Percentiles rank a stretch among this genome's conserved stretches.
Conservation (phyloP, 2,888 invertebrate genomes). For the Agrilus biguttatus region DNA sequence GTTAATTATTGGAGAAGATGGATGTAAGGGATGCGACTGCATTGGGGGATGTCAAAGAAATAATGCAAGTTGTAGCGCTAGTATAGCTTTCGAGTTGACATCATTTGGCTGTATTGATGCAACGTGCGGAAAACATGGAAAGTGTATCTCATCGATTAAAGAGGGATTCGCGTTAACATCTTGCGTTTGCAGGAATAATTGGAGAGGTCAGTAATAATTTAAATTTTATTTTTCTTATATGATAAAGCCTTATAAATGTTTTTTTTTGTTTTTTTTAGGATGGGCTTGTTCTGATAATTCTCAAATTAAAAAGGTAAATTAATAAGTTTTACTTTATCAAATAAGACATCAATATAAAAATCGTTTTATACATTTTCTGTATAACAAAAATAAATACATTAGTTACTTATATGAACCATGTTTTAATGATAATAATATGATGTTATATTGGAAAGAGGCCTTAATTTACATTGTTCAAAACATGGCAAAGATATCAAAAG, state of each 20-base stretch:
- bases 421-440: no score
- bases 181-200: constrained; percentile 58
- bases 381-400: no score
- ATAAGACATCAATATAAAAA: no score
- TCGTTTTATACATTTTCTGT: no score
- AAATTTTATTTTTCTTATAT: no score
- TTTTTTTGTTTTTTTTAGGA: constrained; percentile 37
- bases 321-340: no score
- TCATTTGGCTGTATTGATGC: constrained; percentile 65
- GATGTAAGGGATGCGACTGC: constrained; percentile 30
- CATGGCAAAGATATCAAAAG: no score
- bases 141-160: constrained; percentile 64
- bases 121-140: constrained; percentile 60
- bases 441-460: no score
- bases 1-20: constrained; percentile 4
- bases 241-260: background rate
- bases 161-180: constrained; percentile 63
- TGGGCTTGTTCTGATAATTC: constrained; percentile 77
- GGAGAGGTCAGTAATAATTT: constrained; percentile 37
- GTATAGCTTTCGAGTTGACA: constrained; percentile 53
- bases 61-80: constrained; percentile 32
- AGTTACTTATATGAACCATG: no score
- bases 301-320: constrained; percentile 38
- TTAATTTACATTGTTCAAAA: no score
- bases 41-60: constrained; percentile 24